Evolutionary conservation across 92 coral and sea anemone species (phyloP).

Genomic region (Porites lobata): DNA sequence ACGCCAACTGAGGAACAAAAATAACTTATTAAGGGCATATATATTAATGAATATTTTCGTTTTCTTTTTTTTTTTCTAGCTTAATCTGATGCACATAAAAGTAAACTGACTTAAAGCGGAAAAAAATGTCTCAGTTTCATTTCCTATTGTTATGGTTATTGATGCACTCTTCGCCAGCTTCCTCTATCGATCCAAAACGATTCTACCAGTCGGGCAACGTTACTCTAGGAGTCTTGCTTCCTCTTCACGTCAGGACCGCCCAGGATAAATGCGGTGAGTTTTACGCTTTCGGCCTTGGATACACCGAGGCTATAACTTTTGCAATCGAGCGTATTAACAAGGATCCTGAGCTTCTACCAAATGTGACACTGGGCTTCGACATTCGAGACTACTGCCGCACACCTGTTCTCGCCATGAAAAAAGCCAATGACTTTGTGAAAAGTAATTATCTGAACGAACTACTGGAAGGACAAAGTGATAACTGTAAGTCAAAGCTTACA

Average conservation of each 20-base stretch:
- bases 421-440: constrained; percentile 72
- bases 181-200: constrained; percentile 31
- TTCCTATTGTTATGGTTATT: not conserved
- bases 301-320: constrained; percentile 75
- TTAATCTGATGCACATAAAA: too few relatives aligned
- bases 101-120: not conserved
- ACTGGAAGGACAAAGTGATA: not conserved
- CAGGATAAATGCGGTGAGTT: constrained; percentile 76
- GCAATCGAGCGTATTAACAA: constrained; percentile 72
- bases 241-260: constrained; percentile 69
- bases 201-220: constrained; percentile 71
- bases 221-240: constrained; percentile 75
- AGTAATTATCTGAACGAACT: constrained; percentile 64
- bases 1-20: too few relatives aligned
- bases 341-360: constrained; percentile 62
- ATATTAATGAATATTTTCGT: too few relatives aligned
- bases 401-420: constrained; percentile 76
- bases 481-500: not conserved
- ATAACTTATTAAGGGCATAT: too few relatives aligned
- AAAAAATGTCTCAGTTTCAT: constrained; percentile 9
- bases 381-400: constrained; percentile 81
- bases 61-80: too few relatives aligned
- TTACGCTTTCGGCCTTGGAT: constrained; percentile 83
- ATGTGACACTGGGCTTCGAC: constrained; percentile 70
- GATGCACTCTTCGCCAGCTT: not conserved